These are phyloP conservation scores for Bovichtus diacanthus DNA, from an alignment of 2,797 vertebrate genomes.

Conservation along the genomic window DNA sequence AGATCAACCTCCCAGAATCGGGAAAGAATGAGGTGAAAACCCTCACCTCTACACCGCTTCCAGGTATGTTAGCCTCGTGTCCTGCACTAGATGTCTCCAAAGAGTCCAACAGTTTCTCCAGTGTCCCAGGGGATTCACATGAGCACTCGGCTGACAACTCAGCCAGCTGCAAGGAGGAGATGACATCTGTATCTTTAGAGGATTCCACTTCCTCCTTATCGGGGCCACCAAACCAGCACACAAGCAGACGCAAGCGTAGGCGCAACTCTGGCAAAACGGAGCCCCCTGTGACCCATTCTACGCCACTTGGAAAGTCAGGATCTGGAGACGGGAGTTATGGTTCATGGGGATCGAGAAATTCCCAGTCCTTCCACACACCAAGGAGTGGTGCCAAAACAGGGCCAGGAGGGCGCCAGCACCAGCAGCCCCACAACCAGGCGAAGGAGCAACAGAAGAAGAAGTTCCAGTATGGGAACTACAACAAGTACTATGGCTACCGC, in stretches of 20 bases:
- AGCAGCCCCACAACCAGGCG: conserved; percentile 55
- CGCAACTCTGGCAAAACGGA: conserved; percentile 88
- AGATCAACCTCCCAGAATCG: conserved; percentile 67
- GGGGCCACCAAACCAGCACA: conserved; percentile 63
- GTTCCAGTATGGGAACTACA: conserved; percentile 96
- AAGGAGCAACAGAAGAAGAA: conserved; percentile 80
- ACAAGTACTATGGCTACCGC: conserved; percentile 95
- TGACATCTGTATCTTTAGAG: conserved; percentile 56
- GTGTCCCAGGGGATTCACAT: conserved; percentile 62
- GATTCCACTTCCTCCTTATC: conserved; percentile 49
- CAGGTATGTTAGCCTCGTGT: conserved; percentile 43
- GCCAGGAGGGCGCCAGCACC: conserved; percentile 67
- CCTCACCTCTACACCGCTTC: conserved; percentile 34
- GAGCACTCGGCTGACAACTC: conserved; percentile 84
- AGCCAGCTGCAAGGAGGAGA: conserved; percentile 83
- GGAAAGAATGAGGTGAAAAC: conserved; percentile 67
- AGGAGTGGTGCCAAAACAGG: conserved; percentile 56
- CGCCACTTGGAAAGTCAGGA: conserved; percentile 53
- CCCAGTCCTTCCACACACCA: conserved; percentile 75
- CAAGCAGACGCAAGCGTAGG: conserved; percentile 84
- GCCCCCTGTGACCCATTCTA: conserved; percentile 57
- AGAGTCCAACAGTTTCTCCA: conserved; percentile 62
- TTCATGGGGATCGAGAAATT: conserved; percentile 35
- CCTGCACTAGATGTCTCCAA: conserved; percentile 68
- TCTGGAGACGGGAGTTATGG: conserved; percentile 55